Evolutionary conservation across 2,797 vertebrate species (phyloP), one percentile per base, ranked within the genome.

Genomic region (Scarus forsteni): DNA sequence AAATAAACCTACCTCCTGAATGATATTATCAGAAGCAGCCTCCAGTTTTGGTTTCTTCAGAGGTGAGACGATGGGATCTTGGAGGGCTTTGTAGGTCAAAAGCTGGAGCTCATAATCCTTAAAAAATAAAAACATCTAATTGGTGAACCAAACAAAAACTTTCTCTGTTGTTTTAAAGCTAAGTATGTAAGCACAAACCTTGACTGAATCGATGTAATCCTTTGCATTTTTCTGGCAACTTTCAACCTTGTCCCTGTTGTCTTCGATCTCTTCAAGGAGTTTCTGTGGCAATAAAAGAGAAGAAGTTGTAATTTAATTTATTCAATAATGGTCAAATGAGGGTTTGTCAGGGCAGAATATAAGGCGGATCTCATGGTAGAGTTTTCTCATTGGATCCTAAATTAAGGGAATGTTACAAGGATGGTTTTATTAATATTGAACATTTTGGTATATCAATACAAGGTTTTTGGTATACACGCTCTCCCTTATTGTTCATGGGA

Each of bases 41-140:
- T 97, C 96, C 72, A 99, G 94, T 82, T 98, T 98, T 15, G 96
- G 91, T 80, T 98, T 98, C 93, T 98, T 99, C 48, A 97, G 84
- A 0, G 98, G 97, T 0, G 97, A 99, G 0, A 93, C 95, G 14
- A 95, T 79, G 0, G 97, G 97, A 60, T 99, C 97, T 64, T 96
- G 94, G 52, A 98, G 95, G 0, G 96, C 98, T 93, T 95, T 98
- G 89, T 97, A 99, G 0, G 95, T 97, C 80, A 99, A 91, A 54
- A 98, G 82, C 86, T 98, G 97, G 16, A 99, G 93, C 80, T 99
- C 97, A 0, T 97, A 98, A 73, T 99, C 97, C 98, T 99, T 14
- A 16, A 4, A 0, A 14, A 3, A 14, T 5, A 34, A 15, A 8
- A 59, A 1, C 1, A n/a, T 46, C 6, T 50, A 7, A 13, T 43